phyloP scores from a whole-genome alignment of 92 coral and sea anemone species.

The Virgularia gustaviana region DNA sequence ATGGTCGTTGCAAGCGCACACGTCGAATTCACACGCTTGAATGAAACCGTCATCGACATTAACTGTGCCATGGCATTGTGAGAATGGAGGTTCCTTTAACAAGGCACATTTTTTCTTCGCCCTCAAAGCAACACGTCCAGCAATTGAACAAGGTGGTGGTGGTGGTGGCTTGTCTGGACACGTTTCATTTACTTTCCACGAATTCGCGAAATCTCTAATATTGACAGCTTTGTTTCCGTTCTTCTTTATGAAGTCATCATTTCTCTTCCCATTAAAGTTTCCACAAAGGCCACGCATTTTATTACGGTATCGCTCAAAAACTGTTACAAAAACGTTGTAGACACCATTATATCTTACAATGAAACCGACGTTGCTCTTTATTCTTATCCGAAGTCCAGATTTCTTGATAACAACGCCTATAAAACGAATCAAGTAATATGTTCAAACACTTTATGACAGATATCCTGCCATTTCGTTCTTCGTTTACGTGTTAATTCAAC shows the following conservation, averaged over 20 bases:
- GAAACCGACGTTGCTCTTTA: conserved; percentile 8
- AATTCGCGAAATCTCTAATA: conserved; percentile 7
- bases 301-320: not conserved
- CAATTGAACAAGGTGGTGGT: conserved; percentile 19
- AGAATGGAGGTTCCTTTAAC: conserved; percentile 10
- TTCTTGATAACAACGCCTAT: no score
- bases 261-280: conserved; percentile 9
- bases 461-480: no score
- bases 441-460: no score
- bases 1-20: conserved; percentile 29
- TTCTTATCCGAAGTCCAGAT: conserved; percentile 3
- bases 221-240: not conserved
- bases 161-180: conserved; percentile 21
- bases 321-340: conserved; percentile 9
- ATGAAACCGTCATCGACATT: conserved; percentile 25
- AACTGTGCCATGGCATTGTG: conserved; percentile 19
- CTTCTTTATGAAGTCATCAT: conserved; percentile 21
- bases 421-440: no score
- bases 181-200: conserved; percentile 24
- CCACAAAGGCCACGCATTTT: conserved; percentile 30
- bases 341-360: conserved; percentile 10
- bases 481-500: no score
- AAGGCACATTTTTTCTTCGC: conserved; percentile 24
- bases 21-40: conserved; percentile 36
- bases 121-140: not conserved